Evolutionary conservation across 2,113 vertebrate species (phyloP).

Genomic region (Peromyscus californicus): DNA sequence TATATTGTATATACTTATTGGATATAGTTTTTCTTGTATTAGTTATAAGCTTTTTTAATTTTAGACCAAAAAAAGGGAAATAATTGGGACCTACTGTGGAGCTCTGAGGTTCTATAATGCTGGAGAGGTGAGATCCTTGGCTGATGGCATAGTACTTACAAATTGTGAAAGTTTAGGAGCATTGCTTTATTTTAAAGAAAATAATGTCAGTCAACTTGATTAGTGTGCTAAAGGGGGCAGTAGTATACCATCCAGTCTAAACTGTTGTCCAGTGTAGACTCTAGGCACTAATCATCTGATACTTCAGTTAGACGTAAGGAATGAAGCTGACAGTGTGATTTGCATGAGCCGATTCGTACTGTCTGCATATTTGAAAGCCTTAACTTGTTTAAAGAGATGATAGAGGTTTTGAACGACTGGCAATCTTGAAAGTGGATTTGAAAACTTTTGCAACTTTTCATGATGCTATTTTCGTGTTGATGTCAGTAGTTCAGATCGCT

Average conservation of each 20-base stretch:
- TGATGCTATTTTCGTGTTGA: constrained; percentile 75
- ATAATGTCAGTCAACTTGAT: constrained; percentile 65
- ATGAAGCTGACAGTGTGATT: constrained; percentile 83
- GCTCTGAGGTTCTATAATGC: constrained; percentile 73
- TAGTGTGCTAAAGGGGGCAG: constrained; percentile 40
- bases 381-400: constrained; percentile 86
- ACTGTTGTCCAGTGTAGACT: constrained; percentile 68
- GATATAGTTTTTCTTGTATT: too few species aligned
- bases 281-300: constrained; percentile 73
- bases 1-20: too few species aligned
- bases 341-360: constrained; percentile 80
- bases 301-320: constrained; percentile 82
- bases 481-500: constrained; percentile 87
- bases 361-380: constrained; percentile 72
- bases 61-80: too few species aligned
- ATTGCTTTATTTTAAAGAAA: constrained; percentile 82
- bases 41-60: too few species aligned
- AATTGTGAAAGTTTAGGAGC: constrained; percentile 81
- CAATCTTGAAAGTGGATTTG: constrained; percentile 57
- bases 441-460: constrained; percentile 70
- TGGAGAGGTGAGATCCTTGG: constrained; percentile 79
- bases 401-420: constrained; percentile 87
- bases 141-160: constrained; percentile 72
- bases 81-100: constrained; percentile 79
- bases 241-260: constrained; percentile 52